phyloP scores from a whole-genome alignment of 1,140 invertebrate species.

The Heliothis subflexa region DNA sequence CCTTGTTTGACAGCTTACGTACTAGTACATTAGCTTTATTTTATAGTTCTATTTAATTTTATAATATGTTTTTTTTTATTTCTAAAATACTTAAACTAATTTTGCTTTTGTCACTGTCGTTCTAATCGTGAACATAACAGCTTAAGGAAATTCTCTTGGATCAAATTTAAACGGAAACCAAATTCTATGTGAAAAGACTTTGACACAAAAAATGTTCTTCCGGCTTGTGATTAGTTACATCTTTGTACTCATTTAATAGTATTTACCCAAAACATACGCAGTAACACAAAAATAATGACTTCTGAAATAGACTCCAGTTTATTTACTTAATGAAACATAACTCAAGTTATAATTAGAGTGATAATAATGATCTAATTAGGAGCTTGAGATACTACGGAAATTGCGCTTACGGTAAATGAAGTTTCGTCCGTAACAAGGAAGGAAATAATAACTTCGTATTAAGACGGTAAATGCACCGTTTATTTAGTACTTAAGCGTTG shows the following conservation, averaged over 20 bases:
- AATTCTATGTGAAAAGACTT: not conserved
- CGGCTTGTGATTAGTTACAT: too few species aligned
- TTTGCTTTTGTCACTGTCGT: too few species aligned
- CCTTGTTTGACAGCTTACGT: too few species aligned
- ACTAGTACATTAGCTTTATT: too few species aligned
- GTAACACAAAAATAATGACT: too few species aligned
- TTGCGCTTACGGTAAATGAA: slow-evolving; percentile 15
- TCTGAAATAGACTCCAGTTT: not conserved
- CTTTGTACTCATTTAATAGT: not conserved
- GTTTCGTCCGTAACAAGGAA: not conserved
- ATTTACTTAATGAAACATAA: not conserved
- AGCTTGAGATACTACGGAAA: not conserved
- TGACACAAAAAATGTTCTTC: too few species aligned
- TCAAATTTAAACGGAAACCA: too few species aligned
- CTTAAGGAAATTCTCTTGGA: too few species aligned
- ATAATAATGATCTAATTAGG: slow-evolving; percentile 7
- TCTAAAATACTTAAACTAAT: not conserved
- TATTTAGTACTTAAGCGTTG: slow-evolving; percentile 8
- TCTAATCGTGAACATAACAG: too few species aligned
- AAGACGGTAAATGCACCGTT: slow-evolving; percentile 27
- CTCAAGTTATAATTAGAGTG: not conserved
- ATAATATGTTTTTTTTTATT: too few species aligned
- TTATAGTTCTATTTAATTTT: too few species aligned
- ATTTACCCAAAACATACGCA: not conserved
- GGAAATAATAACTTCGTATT: slow-evolving; percentile 22